Evolutionary conservation across 2,888 invertebrate species (phyloP).

Genomic region (Chaitophorus viminalis): DNA sequence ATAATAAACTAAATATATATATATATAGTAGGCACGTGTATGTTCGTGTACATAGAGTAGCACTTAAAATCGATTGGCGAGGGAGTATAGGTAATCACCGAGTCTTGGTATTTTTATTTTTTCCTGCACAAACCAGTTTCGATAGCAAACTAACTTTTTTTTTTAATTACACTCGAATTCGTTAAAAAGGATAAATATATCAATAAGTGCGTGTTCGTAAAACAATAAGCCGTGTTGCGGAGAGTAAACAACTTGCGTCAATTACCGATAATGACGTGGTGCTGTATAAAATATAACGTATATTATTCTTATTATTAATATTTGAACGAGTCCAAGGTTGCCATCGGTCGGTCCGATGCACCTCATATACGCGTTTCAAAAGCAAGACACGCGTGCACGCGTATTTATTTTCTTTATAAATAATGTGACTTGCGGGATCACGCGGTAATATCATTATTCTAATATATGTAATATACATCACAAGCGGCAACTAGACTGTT

Average conservation of each 20-base stretch:
- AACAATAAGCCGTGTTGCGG: conserved; percentile 34
- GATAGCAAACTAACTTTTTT: not conserved
- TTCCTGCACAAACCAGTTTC: not conserved
- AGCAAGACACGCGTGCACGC: no score
- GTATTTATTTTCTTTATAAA: no score
- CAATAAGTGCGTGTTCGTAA: not conserved
- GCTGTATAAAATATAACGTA: no score
- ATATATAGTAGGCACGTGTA: no score
- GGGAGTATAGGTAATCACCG: not conserved
- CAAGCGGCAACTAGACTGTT: no score
- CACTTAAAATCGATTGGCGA: not conserved
- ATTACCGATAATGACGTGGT: conserved; percentile 35
- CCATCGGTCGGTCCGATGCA: not conserved
- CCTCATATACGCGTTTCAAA: not conserved
- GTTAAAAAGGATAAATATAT: conserved; percentile 8
- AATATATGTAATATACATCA: no score
- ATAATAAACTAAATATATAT: not conserved
- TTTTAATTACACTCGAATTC: not conserved
- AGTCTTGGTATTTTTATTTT: not conserved
- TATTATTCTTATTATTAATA: not conserved
- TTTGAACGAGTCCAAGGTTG: conserved; percentile 40
- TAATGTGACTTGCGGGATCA: no score
- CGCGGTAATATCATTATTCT: no score
- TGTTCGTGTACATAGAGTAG: not conserved
- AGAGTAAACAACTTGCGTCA: conserved; percentile 46